Evolutionary conservation across 2,113 vertebrate species (phyloP), one percentile per base, ranked within the genome.

Genomic region (Indicator maculatus): DNA sequence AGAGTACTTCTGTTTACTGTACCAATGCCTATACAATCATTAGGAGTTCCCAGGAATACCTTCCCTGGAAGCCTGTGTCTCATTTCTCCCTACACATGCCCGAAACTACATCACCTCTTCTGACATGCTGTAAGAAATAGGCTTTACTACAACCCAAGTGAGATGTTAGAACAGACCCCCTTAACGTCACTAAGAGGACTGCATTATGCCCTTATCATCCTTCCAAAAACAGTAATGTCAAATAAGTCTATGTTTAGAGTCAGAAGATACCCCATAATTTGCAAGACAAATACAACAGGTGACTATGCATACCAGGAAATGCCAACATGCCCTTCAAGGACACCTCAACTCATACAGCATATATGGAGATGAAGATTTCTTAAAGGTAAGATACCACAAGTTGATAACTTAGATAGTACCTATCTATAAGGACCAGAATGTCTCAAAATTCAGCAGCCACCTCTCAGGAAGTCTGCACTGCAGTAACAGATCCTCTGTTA

Each of bases 1-100:
- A 69, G 31, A 88, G 15, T 33, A 77, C 76, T 80, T 71, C 16
- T 74, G 65, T 90, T 91, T 88, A 90, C 65, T 44, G 56, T 45
- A 90, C 13, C 1, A 77, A 86, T 64, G 63, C 72, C 78, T 69
- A 80, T 56, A 88, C 23, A 77, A 52, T 14, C 28, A 16, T 56
- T 45, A 72, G 19, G 39, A 74, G 53, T 39, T 91, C 90, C 31
- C 79, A 70, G 45, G 60, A 86, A 83, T 0, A 60, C 41, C n/a
- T 74, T 83, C 86, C 65, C 80, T 61, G 31, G 56, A 86, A 92
- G 65, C 26, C 18, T 26, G 7, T 3, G 3, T 52, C 85, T 88
- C 2, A 0, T 50, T 73, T 80, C 52, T 70, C n/a, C 31, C 45
- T 76, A 50, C 50, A 59, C 20, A 7, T 8, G 11, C 11, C 36